These are phyloP conservation scores for Cataglyphis rosenhaueri DNA, from an alignment of 2,888 invertebrate species.

Conservation along the genomic window DNA sequence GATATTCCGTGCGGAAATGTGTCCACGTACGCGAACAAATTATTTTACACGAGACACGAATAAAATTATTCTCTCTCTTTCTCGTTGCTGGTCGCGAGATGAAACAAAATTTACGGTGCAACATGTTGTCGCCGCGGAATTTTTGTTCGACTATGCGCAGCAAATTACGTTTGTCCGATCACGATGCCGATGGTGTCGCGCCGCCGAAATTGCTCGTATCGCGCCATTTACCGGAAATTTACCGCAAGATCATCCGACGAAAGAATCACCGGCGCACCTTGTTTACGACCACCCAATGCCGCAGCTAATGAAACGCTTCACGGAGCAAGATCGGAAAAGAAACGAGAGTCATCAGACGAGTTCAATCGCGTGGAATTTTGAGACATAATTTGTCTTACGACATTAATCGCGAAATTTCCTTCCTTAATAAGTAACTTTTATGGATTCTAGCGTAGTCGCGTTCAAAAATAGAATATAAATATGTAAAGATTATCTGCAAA, in stretches of 20 bases:
- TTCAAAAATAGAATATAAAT: not conserved
- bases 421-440: not conserved
- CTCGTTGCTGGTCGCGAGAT: slow-evolving; percentile 49
- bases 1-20: not conserved
- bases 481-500: not conserved
- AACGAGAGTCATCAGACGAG: not conserved
- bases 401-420: not conserved
- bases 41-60: slow-evolving; percentile 67
- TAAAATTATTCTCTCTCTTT: slow-evolving; percentile 59
- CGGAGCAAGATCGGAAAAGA: not conserved
- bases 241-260: slow-evolving; percentile 6
- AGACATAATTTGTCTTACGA: not conserved
- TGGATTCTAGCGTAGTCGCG: not conserved
- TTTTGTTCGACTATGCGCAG: slow-evolving; percentile 8
- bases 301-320: not conserved
- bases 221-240: slow-evolving; percentile 42
- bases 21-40: slow-evolving; percentile 48
- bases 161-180: slow-evolving; percentile 58
- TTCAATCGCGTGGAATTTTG: not conserved
- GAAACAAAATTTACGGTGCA: slow-evolving; percentile 60
- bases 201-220: slow-evolving; percentile 59
- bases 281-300: not conserved
- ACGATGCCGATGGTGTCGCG: slow-evolving; percentile 45
- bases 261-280: not conserved
- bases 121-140: slow-evolving; percentile 17